Evolutionary conservation across 1,140 invertebrate species (phyloP).

Genomic region (Hyles euphorbiae): DNA sequence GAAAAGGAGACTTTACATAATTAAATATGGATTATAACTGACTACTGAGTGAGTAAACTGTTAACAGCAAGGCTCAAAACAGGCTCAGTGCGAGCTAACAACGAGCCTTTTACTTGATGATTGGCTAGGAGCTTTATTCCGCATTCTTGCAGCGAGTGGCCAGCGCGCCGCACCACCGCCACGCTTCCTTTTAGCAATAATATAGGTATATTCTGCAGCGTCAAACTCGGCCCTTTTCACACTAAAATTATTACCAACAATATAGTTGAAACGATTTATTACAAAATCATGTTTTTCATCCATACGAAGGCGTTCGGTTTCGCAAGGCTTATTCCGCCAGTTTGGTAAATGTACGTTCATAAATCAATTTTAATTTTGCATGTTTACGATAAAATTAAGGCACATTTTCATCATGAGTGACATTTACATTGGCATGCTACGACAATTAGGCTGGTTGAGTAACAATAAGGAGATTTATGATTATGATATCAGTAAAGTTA

Average conservation of each 20-base stretch:
- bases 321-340: slow-evolving; percentile 2
- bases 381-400: no score
- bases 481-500: no score
- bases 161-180: slow-evolving; percentile 1
- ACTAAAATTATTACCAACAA: no score
- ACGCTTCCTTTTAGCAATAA: slow-evolving; percentile 17
- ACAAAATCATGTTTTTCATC: slow-evolving; percentile 6
- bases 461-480: no score
- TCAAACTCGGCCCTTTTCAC: no score
- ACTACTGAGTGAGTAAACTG: neutral
- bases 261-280: neutral
- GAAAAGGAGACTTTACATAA: neutral
- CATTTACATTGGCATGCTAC: no score
- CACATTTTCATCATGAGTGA: no score
- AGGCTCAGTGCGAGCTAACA: slow-evolving; percentile 11
- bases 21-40: neutral
- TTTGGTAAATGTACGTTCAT: neutral
- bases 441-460: no score
- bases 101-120: slow-evolving; percentile 34
- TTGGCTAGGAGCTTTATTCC: slow-evolving; percentile 32
- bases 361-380: no score
- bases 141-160: slow-evolving; percentile 27
- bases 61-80: neutral
- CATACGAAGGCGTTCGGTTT: neutral
- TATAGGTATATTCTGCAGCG: slow-evolving; percentile 2